Percentiles rank a stretch among this genome's conserved stretches.
phyloP scores from a whole-genome alignment of 2,113 vertebrate genomes.

The Orycteropus afer region DNA sequence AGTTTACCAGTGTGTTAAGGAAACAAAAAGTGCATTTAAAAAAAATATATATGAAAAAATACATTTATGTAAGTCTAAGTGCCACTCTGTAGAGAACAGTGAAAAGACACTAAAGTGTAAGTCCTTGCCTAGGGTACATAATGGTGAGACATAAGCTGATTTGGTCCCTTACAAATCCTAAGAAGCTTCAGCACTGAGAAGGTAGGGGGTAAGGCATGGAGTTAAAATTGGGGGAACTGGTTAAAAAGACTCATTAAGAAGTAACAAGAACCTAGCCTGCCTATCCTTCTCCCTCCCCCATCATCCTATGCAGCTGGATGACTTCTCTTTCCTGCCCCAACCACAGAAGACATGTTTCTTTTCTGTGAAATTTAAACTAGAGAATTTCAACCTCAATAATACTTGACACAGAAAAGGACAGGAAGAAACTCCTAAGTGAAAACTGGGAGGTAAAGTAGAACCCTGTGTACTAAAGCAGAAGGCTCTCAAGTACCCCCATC shows the following conservation, averaged over 20 bases:
- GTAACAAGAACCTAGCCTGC: not conserved
- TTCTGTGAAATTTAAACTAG: conserved; percentile 49
- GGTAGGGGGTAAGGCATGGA: not conserved
- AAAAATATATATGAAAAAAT: not conserved
- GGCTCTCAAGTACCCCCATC: not conserved
- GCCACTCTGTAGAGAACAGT: not conserved
- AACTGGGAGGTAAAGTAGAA: not conserved
- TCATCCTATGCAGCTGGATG: not conserved
- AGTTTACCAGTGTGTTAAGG: conserved; percentile 11
- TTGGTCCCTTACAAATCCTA: not conserved
- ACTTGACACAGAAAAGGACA: not conserved
- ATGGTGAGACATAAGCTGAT: not conserved
- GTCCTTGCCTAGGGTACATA: not conserved
- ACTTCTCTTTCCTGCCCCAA: conserved; percentile 27
- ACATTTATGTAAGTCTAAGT: not conserved
- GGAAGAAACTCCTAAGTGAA: not conserved
- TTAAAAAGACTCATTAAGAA: not conserved
- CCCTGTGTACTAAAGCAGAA: not conserved
- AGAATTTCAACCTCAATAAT: not conserved
- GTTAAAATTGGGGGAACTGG: not conserved
- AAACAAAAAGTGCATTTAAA: not conserved
- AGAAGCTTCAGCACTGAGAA: not conserved
- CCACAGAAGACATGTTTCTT: conserved; percentile 17
- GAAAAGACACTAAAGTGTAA: not conserved
- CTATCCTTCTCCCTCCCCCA: not conserved